Evolutionary conservation across 2,888 invertebrate genomes (phyloP).

Genomic region (Hylaea fasciaria): DNA sequence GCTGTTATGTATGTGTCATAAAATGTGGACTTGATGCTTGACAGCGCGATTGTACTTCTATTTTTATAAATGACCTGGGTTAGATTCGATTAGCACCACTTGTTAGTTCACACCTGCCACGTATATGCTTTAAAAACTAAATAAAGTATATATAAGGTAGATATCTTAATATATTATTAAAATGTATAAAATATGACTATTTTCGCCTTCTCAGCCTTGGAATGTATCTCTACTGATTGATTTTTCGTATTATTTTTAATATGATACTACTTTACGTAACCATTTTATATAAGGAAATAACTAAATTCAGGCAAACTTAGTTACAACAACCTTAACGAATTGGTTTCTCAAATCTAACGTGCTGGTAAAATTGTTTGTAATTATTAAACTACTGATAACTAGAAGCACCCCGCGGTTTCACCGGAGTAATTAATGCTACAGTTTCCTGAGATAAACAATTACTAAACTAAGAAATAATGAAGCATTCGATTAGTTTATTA

Average conservation of each 20-base stretch:
- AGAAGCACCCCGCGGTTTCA: too few relatives aligned
- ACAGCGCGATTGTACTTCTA: constrained; percentile 48
- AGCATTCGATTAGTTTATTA: too few relatives aligned
- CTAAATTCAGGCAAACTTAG: constrained; percentile 3
- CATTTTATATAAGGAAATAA: constrained; percentile 6
- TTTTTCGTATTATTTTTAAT: not conserved
- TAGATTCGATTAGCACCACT: constrained; percentile 50
- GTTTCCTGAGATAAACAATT: too few relatives aligned
- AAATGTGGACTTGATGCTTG: constrained; percentile 54
- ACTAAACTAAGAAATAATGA: too few relatives aligned
- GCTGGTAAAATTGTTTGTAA: constrained; percentile 3
- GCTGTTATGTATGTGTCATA: constrained; percentile 49
- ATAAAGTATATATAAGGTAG: constrained; percentile 2
- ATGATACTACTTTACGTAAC: not conserved
- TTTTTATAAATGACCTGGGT: too few relatives aligned
- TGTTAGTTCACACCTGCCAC: constrained; percentile 50
- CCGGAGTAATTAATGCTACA: too few relatives aligned
- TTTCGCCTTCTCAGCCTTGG: too few relatives aligned
- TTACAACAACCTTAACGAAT: constrained; percentile 20
- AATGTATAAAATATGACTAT: too few relatives aligned
- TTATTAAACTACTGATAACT: not conserved
- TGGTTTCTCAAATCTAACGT: constrained; percentile 25
- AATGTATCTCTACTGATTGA: not conserved
- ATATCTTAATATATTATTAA: too few relatives aligned
- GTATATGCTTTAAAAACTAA: not conserved